Evolutionary conservation across 1,140 invertebrate species (phyloP), one percentile per base, ranked within the genome.

Genomic region (Drosophila simulans): DNA sequence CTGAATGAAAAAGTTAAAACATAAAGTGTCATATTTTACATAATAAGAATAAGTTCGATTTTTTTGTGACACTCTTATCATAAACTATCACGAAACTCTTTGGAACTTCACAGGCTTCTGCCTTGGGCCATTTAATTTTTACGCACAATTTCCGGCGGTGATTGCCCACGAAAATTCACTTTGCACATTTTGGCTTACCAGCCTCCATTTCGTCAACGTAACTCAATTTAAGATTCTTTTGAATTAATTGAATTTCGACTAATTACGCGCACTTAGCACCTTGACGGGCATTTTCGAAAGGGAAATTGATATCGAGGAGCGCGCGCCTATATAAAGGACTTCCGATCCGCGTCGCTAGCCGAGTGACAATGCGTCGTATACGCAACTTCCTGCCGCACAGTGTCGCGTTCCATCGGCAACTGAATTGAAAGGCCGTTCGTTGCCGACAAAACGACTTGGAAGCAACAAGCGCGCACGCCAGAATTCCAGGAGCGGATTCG

Each of bases 321-420:
- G 79, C 80, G 80, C 82, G 31, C 81, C 77, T 15, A 70, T 13
- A 49, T n/a, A 56, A 70, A 55, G 66, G 66, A 70, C 64, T 70
- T 70, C 51, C 64, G 66, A 70, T 54, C 4, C 59, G 42, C 62
- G 73, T 46, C 37, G 59, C 35, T 48, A 15, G 59, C 40, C 53
- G 42, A 46, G 49, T 57, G 73, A 56, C 68, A 77, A 70, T 65
- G 79, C 79, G 83, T 76, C 83, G 83, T 80, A 83, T 83, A 86
- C 79, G 79, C 83, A 89, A 86, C 63, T 88, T 88, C 84, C 83
- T 83, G 83, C 82, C 83, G 83, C 78, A 74, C 81, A 58, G 81
- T 70, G 77, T 78, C 79, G 79, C 83, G 79, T 83, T 79, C 83
- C 65, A 83, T 88, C 83, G 83, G 83, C 83, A 72, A 86, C 83